Base-by-base conservation (phyloP, 2,888 invertebrate genomes). In the Euplagia quadripunctaria region DNA sequence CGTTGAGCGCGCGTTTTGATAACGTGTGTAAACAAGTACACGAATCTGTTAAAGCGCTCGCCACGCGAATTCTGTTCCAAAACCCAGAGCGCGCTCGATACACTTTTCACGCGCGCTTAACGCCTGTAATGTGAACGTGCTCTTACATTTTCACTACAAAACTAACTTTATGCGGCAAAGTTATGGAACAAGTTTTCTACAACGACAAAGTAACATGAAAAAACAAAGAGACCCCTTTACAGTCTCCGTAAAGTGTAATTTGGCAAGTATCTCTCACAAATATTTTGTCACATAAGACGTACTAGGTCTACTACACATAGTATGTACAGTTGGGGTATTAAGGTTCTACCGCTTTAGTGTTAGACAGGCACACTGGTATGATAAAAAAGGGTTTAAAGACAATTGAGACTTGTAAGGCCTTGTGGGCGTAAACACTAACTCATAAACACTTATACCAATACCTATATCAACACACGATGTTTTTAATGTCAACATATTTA, bases 361-460 rank as follows among this genome's bases (percentile, higher is more conserved):
- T 73, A 88, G 87, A 90, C 89, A 93, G 93, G 92, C 92, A 92
- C 92, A 86, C 91, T 88, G 92, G 92, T 89, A 83, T 87, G 78
- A 79, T 78, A 71, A 79, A 74, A 43, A 76, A 73, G 16, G 70
- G 66, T 42, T 58, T 63, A 20, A 49, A 75, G 68, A 82, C 43
- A 52, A 65, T 73, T 72, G 71, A 73, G 55, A 70, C 17, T 52
- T 46, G 31, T 68, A 73, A 74, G 67, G 55, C 63, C 64, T 68
- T 74, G 55, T 64, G 61, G 71, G 70, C 71, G n/a, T 68, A 42
- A 49, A 64, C 12, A 66, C 17, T 66, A 74, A 61, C 61, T 69
- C n/a, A 69, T 69, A 49, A 43, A 73, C 63, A 72, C 14, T 5
- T 65, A 64, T 11, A 41, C 11, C 64, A 51, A 46, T 46, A 31